A percentile compares a stretch with the other conserved stretches of the same genome.
phyloP scores from a whole-genome alignment of 2,797 vertebrate species.

The Arremon aurantiirostris region DNA sequence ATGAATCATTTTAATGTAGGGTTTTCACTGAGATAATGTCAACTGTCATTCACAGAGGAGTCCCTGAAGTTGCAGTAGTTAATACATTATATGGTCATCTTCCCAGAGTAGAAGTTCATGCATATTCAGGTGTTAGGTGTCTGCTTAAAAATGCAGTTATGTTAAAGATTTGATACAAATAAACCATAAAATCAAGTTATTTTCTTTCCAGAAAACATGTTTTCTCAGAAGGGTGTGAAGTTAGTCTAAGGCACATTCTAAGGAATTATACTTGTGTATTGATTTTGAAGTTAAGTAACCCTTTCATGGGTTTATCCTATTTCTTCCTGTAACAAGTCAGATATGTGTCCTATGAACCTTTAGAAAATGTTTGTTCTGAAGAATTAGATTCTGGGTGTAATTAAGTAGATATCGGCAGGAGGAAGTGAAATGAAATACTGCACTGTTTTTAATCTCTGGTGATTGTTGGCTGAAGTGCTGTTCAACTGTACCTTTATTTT shows the following conservation, averaged over 20 bases:
- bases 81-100: not conserved
- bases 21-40: not conserved
- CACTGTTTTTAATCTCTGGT: not conserved
- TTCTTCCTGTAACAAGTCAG: not conserved
- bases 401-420: not conserved
- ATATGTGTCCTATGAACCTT: not conserved
- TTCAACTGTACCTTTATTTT: not conserved
- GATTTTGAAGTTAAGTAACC: not conserved
- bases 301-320: not conserved
- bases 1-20: not conserved
- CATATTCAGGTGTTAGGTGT: not conserved
- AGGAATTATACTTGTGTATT: not conserved
- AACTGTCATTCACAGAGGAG: not conserved
- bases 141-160: not conserved
- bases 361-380: not conserved
- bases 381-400: not conserved
- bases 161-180: not conserved
- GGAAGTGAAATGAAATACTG: not conserved
- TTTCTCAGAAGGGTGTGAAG: not conserved
- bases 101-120: not conserved
- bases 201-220: not conserved
- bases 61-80: not conserved
- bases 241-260: not conserved
- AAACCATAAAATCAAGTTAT: not conserved
- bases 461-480: not conserved